Conservation (phyloP, 2,113 vertebrate genomes). For the Ctenodactylus gundi region DNA sequence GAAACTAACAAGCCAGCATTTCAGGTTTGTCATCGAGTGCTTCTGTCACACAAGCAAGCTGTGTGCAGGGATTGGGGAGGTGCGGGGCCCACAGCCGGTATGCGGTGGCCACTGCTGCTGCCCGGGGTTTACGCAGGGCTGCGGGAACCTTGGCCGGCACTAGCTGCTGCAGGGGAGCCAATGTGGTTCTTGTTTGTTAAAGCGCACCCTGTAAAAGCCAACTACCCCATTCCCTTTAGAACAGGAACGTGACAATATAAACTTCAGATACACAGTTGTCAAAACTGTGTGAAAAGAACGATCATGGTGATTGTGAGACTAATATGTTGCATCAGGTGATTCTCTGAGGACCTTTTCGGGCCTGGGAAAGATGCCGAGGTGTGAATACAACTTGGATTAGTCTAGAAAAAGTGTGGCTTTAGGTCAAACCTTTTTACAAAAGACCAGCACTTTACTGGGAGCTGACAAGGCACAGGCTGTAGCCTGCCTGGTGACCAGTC, state of each 20-base stretch:
- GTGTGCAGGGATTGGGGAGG: fast-evolving
- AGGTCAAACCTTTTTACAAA: neutral
- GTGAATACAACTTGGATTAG: neutral
- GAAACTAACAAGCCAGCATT: fast-evolving
- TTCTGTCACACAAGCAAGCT: neutral
- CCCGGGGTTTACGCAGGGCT: fast-evolving
- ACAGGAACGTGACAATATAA: neutral
- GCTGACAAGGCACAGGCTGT: neutral
- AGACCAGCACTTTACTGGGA: neutral
- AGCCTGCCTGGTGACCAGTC: neutral
- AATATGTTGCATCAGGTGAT: neutral
- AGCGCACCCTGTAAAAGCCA: neutral
- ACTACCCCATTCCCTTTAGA: neutral
- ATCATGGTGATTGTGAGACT: neutral
- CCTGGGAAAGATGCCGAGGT: neutral
- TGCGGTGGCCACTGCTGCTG: fast-evolving
- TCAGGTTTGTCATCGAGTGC: fast-evolving
- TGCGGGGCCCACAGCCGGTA: fast-evolving
- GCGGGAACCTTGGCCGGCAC: fast-evolving
- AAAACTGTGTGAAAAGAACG: neutral
- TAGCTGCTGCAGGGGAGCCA: neutral
- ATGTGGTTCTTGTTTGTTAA: neutral
- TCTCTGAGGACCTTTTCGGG: neutral
- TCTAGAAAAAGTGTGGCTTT: neutral
- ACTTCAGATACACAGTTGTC: neutral